Base-by-base conservation (phyloP, 2,888 invertebrate species). In the Drosophila ustulata region DNA sequence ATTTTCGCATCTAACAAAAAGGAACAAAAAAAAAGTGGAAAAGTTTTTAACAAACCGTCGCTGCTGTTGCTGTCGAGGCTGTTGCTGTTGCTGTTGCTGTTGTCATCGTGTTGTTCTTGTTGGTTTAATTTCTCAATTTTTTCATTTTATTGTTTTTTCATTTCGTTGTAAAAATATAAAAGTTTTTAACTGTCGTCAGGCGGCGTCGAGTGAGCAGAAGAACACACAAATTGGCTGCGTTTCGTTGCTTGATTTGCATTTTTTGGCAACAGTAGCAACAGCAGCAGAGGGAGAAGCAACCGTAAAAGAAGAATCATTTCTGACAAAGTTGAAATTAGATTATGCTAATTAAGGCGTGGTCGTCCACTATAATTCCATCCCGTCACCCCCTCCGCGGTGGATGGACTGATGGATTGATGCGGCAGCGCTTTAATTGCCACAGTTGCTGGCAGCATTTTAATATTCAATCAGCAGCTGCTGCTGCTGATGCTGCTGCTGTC, bases 341-440 rank as follows among this genome's bases (percentile, higher is more conserved):
- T 89, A 90, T 89, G 89, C 82, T 89, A 90, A 89, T 89, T 89
- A 89, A 84, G 89, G 89, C 86, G 75, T 75, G 75, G 63, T 47
- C 57, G 45, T 45, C 51, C 46, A 30, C 43, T 34, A 46, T 47
- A 39, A n/a, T n/a, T 0, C n/a, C 23, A 4, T 2, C 45, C 0
- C 26, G 8, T 2, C 2, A 4, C 47, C 3, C 26, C 18, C n/a
- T 11, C 13, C 1, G 30, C 30, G 6, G 30, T 3, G 34, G 18
- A 8, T 18, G 13, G 61, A 49, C 80, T 83, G 83, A 86, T 84
- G 86, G 89, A 86, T 84, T 88, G 83, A 83, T 88, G 89, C 74
- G 46, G 72, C 70, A 56, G 49, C 47, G 83, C 78, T 77, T 71
- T 80, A 85, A 83, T 83, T 86, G 83, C 71, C 25, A 41, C 62